Percentiles rank a stretch among this genome's conserved stretches.
Evolutionary conservation across 2,888 invertebrate species (phyloP).

Genomic region (Himalopsyche kuldschensis): DNA sequence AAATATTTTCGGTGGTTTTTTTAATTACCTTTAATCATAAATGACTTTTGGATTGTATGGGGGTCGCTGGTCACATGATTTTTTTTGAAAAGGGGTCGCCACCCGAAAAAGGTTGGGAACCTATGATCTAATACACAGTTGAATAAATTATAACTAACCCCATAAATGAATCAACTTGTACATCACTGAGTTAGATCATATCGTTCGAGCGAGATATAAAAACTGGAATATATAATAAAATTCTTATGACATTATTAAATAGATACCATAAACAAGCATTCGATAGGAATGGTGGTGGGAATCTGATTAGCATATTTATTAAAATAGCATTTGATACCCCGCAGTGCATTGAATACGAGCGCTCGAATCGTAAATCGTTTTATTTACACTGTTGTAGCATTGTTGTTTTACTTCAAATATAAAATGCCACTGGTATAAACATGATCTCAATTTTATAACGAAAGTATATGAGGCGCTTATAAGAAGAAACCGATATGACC

Average conservation of each 20-base stretch:
- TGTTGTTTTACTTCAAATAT: neutral
- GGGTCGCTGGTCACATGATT: too few relatives aligned
- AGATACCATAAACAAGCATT: conserved; percentile 10
- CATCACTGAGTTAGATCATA: neutral
- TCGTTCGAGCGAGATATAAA: neutral
- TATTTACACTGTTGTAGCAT: conserved; percentile 12
- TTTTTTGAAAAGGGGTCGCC: too few relatives aligned
- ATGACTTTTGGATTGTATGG: too few relatives aligned
- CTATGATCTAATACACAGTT: too few relatives aligned
- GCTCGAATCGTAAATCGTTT: conserved; percentile 14
- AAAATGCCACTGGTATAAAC: neutral
- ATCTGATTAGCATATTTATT: conserved; percentile 32
- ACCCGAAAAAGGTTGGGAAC: too few relatives aligned
- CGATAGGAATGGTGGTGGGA: neutral
- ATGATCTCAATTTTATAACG: neutral
- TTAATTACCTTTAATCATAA: too few relatives aligned
- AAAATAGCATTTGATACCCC: conserved; percentile 27
- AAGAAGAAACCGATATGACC: too few relatives aligned
- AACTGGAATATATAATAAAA: conserved; percentile 6
- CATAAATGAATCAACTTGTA: too few relatives aligned
- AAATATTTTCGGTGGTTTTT: too few relatives aligned
- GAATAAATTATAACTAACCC: too few relatives aligned
- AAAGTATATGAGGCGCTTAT: too few relatives aligned
- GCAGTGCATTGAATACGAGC: conserved; percentile 10
- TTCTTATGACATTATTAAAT: conserved; percentile 23